A percentile compares a stretch with the other conserved stretches of the same genome.
Conservation (phyloP, 1,140 invertebrate species). For the Agrilus planipennis region DNA sequence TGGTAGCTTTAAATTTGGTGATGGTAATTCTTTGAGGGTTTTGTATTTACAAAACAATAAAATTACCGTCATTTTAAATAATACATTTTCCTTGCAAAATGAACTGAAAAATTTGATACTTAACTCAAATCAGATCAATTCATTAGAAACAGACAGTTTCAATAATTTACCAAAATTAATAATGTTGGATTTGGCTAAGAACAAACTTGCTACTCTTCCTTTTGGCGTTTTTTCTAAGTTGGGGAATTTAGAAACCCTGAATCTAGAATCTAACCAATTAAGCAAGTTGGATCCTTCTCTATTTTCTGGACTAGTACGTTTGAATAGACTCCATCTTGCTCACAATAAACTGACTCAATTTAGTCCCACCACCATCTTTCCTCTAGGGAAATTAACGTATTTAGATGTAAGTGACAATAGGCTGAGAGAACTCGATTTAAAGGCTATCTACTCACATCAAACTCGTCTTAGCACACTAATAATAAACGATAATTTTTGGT, state of each 20-base stretch:
- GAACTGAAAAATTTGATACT: background rate
- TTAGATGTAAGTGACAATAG: conserved; percentile 2
- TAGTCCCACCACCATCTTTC: background rate
- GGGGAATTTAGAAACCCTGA: background rate
- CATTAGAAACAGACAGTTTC: conserved; percentile 5
- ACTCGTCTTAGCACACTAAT: background rate
- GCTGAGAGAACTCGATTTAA: background rate
- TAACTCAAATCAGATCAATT: background rate
- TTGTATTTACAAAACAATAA: conserved; percentile 1
- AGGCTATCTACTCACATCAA: background rate
- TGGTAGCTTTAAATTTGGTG: background rate
- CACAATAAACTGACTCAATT: background rate
- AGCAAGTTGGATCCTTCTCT: background rate
- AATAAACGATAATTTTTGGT: conserved; percentile 7
- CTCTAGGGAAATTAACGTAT: background rate
- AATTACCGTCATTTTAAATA: background rate
- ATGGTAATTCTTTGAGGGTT: background rate
- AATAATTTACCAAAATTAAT: background rate
- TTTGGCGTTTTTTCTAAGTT: background rate
- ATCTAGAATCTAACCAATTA: background rate
- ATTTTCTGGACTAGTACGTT: background rate
- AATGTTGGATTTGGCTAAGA: background rate
- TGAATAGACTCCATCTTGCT: conserved; percentile 1
- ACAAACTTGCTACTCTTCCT: background rate
- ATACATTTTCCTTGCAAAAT: conserved; percentile 1